Evolutionary conservation across 2,888 invertebrate genomes (phyloP), one percentile per base, ranked within the genome.

Genomic region (Hirtodrosophila alboralis): DNA sequence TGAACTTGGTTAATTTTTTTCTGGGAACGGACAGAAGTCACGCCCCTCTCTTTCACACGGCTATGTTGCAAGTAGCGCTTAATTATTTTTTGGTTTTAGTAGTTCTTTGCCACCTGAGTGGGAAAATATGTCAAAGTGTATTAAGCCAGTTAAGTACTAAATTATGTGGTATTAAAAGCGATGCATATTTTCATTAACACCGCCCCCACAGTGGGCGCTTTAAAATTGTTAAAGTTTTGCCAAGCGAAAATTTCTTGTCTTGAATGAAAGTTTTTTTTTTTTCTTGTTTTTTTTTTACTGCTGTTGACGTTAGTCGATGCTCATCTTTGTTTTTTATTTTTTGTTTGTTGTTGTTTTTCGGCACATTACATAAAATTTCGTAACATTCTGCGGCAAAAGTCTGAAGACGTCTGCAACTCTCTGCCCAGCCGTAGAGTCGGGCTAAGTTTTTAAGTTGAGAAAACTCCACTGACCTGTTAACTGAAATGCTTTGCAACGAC

Each of bases 301-400:
- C 54, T 68, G 53, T 48, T 72, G 53, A 47, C 41, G 47, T 26
- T 48, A 45, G 53, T 60, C 31, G 30, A 23, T 49, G 45, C 52
- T 23, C 23, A 38, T 9, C 10, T 34, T 36, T 59, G 45, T 53
- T 64, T 34, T 67, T 26, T 23, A 7, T 54, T 13, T 34, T 31
- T 45, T 49, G 12, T 36, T 34, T 60, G 45, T 47, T 53, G 41
- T 47, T 71, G 31, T 58, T 73, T 73, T 84, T 79, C 41, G 85
- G 83, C 84, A 83, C 76, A 79, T 79, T 79, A 85, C 79, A 85
- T 79, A 85, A 85, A 79, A 79, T 79, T 79, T 79, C 79, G 85
- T 79, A 79, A 79, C 85, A 79, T 79, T 79, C 85, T 84, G 83
- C 83, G 72, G 83, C 71, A 67, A 57, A 73, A 67, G 62, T 56